Evolutionary conservation across 2,888 invertebrate species (phyloP).

Genomic region (Drosophila greeni): DNA sequence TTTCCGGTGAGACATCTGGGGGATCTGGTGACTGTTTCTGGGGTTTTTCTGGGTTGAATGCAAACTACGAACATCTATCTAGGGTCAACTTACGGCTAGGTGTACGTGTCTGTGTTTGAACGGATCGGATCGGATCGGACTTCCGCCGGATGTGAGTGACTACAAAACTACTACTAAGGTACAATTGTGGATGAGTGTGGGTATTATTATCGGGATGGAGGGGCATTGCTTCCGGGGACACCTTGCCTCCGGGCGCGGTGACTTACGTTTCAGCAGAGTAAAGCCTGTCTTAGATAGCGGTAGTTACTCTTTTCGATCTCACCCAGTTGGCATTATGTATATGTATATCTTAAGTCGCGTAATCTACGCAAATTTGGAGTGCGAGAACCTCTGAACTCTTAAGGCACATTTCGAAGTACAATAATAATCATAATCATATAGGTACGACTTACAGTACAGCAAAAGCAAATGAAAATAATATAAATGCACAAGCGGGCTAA

Average conservation of each 20-base stretch:
- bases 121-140: background rate
- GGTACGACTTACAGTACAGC: conserved; percentile 49
- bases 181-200: conserved; percentile 43
- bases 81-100: conserved; percentile 19
- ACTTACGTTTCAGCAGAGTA: conserved; percentile 27
- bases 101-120: conserved; percentile 25
- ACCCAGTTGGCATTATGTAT: conserved; percentile 13
- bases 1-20: conserved; percentile 22
- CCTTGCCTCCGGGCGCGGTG: conserved; percentile 9
- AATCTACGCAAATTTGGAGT: conserved; percentile 32
- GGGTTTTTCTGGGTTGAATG: conserved; percentile 9
- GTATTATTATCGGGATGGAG: conserved; percentile 14
- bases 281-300: conserved; percentile 35
- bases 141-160: conserved; percentile 39
- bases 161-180: conserved; percentile 73
- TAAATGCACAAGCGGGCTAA: conserved; percentile 31
- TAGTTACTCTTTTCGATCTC: conserved; percentile 33
- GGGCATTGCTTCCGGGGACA: conserved; percentile 12
- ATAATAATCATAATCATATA: conserved; percentile 24
- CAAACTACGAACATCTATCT: conserved; percentile 60
- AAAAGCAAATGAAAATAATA: conserved; percentile 30
- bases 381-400: conserved; percentile 57
- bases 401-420: conserved; percentile 70
- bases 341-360: conserved; percentile 24
- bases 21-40: conserved; percentile 11